Evolutionary conservation across 1,140 invertebrate genomes (phyloP).

Genomic region (Temnothorax curvispinosus): DNA sequence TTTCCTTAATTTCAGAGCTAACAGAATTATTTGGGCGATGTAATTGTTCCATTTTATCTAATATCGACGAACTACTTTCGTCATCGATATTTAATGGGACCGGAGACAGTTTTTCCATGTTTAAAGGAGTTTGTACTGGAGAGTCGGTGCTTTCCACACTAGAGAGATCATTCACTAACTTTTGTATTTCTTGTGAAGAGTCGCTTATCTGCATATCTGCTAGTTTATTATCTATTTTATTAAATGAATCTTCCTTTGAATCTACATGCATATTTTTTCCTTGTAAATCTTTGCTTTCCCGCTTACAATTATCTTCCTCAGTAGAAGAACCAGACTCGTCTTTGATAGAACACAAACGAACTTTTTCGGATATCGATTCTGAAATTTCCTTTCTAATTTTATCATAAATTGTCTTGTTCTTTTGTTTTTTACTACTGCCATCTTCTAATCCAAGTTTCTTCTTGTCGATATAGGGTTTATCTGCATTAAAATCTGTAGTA

Average conservation of each 20-base stretch:
- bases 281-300: conserved; percentile 1
- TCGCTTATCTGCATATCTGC: conserved; percentile 67
- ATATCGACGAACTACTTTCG: conserved; percentile 74
- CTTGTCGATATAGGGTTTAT: conserved; percentile 51
- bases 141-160: conserved; percentile 68
- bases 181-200: conserved; percentile 71
- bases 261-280: neutral
- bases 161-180: conserved; percentile 68
- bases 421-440: conserved; percentile 21
- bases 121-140: conserved; percentile 61
- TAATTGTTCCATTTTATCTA: conserved; percentile 76
- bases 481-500: conserved; percentile 10
- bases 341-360: conserved; percentile 21
- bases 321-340: conserved; percentile 24
- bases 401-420: conserved; percentile 23
- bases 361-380: conserved; percentile 19
- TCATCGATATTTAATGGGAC: conserved; percentile 68
- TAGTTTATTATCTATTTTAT: conserved; percentile 65
- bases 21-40: conserved; percentile 65
- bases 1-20: conserved; percentile 46
- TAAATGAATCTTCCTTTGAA: conserved; percentile 56
- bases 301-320: conserved; percentile 20
- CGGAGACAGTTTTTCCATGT: conserved; percentile 59
- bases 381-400: conserved; percentile 40
- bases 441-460: conserved; percentile 28